Evolutionary conservation across 2,888 invertebrate species (phyloP), one percentile per base, ranked within the genome.

Genomic region (Osmoderma eremita): DNA sequence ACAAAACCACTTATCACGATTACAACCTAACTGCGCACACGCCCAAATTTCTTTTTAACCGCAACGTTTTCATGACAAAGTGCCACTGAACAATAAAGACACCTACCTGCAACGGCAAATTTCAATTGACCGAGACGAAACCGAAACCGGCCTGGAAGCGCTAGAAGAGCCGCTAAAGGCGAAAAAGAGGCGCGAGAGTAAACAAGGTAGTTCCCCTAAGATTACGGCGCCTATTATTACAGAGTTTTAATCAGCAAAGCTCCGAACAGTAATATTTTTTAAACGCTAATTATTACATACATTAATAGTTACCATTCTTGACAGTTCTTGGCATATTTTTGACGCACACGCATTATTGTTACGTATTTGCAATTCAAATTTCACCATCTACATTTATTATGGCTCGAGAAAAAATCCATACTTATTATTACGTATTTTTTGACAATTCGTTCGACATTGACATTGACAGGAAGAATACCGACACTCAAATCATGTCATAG

Each of bases 111-210:
- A 88, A 82, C 87, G 88, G 75, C 88, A 88, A 80, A 84, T 89
- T 79, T 86, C 86, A 67, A 83, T 86, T 75, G 86, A 86, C 76
- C 84, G 86, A 72, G 86, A 86, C 74, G 86, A 86, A 77, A 85
- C 86, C 73, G 88, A 88, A 78, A 86, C 86, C 74, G 86, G 86
- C 74, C 83, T 86, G 77, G 87, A 88, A 78, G 87, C 88, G 76
- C 85, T 88, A 79, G 89, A 89, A 80, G 89, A 89, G 81, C 89
- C 89, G 73, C 84, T 89, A 76, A 87, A 85, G 80, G 84, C 86
- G 69, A 86, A 85, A 83, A 85, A 85, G 79, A 84, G 87, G 79
- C 85, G 86, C 80, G 88, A 88, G 79, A 87, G 86, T 80, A 87
- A 87, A 80, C 87, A 86, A 88, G 88, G 88, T 88, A 88, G 58